Evolutionary conservation across 2,888 invertebrate genomes (phyloP).

Genomic region (Plagodis dolabraria): DNA sequence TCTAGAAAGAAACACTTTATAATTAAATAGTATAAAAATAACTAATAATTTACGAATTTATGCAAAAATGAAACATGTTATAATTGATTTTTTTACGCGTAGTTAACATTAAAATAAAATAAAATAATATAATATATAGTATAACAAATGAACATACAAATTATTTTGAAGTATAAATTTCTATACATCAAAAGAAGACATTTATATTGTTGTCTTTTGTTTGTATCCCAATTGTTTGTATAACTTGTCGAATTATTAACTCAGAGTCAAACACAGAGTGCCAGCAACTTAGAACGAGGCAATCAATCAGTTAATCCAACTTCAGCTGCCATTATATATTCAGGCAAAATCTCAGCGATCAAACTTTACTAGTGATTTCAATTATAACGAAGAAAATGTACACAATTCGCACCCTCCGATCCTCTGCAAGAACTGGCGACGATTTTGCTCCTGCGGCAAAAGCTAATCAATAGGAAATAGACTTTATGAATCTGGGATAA

Average conservation of each 20-base stretch:
- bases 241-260: conserved; percentile 8
- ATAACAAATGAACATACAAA: too few relatives aligned
- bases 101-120: too few relatives aligned
- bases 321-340: conserved; percentile 40
- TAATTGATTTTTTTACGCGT: too few relatives aligned
- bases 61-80: too few relatives aligned
- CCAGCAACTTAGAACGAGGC: conserved; percentile 18
- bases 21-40: too few relatives aligned
- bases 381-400: conserved; percentile 72
- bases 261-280: conserved; percentile 19
- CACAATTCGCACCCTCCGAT: conserved; percentile 80
- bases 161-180: too few relatives aligned
- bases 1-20: too few relatives aligned
- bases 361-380: conserved; percentile 60
- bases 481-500: conserved; percentile 38
- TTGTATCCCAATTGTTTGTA: background rate
- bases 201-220: too few relatives aligned
- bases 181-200: too few relatives aligned
- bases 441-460: conserved; percentile 82
- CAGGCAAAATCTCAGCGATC: conserved; percentile 40
- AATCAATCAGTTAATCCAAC: conserved; percentile 31
- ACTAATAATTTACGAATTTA: too few relatives aligned
- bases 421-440: conserved; percentile 74
- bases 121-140: too few relatives aligned
- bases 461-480: conserved; percentile 38